These are phyloP conservation scores for Epizoanthus illoricatus DNA, from an alignment of 92 coral and sea anemone genomes.

Conservation along the genomic window DNA sequence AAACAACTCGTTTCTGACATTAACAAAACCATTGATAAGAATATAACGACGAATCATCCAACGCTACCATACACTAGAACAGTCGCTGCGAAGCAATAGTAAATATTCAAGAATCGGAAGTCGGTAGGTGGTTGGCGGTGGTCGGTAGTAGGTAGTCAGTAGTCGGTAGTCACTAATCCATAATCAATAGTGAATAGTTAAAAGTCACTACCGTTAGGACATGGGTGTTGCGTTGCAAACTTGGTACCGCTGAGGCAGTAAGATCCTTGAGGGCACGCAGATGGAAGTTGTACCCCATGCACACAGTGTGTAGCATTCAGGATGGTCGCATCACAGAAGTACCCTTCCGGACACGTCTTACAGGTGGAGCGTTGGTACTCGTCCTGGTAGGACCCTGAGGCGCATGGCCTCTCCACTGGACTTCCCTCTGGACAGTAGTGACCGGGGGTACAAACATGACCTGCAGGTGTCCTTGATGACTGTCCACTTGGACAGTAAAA, in stretches of 20 bases:
- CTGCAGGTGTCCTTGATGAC: conserved; percentile 73
- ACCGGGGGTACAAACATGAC: conserved; percentile 86
- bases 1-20: no score
- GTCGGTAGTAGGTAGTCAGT: background rate
- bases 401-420: conserved; percentile 68
- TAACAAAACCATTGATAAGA: no score
- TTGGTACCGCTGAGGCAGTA: conserved; percentile 91
- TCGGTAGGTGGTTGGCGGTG: no score
- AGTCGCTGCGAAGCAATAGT: no score
- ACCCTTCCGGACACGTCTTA: conserved; percentile 90
- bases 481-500: conserved; percentile 92
- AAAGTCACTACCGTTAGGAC: conserved; percentile 72
- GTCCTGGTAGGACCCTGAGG: conserved; percentile 85
- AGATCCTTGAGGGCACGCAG: conserved; percentile 88
- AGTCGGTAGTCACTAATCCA: background rate
- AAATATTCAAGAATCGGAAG: background rate
- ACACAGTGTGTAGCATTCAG: conserved; percentile 84
- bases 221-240: conserved; percentile 83
- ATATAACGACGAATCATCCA: background rate
- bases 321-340: conserved; percentile 89
- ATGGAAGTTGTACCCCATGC: conserved; percentile 93
- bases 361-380: conserved; percentile 79
- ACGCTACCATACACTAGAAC: no score
- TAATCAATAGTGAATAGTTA: background rate
- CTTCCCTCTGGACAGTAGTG: conserved; percentile 87